These are phyloP conservation scores for Pantala flavescens DNA, from an alignment of 1,140 invertebrate genomes.

Conservation along the genomic window DNA sequence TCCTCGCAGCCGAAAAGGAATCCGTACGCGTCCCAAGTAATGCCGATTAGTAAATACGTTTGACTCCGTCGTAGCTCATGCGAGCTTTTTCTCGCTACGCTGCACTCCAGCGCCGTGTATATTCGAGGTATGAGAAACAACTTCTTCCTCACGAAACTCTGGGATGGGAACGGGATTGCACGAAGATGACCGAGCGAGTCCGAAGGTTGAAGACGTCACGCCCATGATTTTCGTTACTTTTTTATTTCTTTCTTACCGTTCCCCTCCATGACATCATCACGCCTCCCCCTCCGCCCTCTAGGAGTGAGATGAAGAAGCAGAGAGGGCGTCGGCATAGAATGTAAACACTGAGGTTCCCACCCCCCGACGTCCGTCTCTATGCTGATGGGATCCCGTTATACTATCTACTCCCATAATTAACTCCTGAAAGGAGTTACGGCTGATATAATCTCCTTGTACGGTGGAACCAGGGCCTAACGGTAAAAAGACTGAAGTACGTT, in stretches of 20 bases:
- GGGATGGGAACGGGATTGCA: neutral
- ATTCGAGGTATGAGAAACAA: too few species aligned
- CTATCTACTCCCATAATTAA: neutral
- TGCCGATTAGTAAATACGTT: too few species aligned
- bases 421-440: neutral
- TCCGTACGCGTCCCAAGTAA: too few species aligned
- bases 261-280: neutral
- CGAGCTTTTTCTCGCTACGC: too few species aligned
- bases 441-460: neutral
- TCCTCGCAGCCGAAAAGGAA: too few species aligned
- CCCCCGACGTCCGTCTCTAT: neutral
- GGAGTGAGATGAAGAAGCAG: too few species aligned
- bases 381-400: neutral
- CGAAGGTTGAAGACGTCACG: neutral
- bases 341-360: neutral
- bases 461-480: slow-evolving; percentile 4
- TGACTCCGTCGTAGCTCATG: too few species aligned
- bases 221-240: neutral
- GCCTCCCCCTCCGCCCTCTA: neutral
- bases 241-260: neutral
- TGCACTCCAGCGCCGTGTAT: too few species aligned
- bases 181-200: neutral
- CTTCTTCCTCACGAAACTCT: neutral
- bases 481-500: neutral
- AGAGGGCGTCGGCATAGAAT: neutral